Conservation (phyloP, 2,888 invertebrate genomes). For the Barypeithes pellucidus region DNA sequence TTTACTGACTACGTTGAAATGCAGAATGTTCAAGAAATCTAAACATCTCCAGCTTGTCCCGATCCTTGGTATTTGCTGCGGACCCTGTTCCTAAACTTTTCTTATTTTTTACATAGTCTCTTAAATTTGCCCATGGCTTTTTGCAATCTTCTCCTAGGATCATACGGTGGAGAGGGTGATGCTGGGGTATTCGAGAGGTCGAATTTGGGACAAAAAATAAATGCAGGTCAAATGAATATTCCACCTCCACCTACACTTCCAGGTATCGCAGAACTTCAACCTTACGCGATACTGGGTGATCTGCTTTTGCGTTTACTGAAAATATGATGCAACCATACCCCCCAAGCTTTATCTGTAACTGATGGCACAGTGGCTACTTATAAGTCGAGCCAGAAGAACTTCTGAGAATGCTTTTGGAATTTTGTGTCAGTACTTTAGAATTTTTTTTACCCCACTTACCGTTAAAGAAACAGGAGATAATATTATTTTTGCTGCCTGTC, state of each 20-base stretch:
- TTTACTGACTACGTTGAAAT: not conserved
- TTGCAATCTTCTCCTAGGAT: too few relatives aligned
- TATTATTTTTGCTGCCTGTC: too few relatives aligned
- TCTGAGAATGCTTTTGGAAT: too few relatives aligned
- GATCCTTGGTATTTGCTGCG: conserved; percentile 1
- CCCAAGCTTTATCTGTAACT: conserved; percentile 2
- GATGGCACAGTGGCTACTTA: not conserved
- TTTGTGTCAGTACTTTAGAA: too few relatives aligned
- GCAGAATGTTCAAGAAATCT: not conserved
- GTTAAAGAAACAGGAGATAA: too few relatives aligned
- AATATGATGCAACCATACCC: not conserved
- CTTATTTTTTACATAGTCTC: conserved; percentile 4
- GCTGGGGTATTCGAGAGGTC: not conserved
- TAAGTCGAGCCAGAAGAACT: conserved; percentile 2
- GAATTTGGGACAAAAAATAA: too few relatives aligned
- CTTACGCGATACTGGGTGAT: conserved; percentile 7
- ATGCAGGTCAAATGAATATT: not conserved
- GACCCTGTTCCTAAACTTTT: conserved; percentile 4
- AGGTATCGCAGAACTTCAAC: not conserved
- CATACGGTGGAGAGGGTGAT: not conserved
- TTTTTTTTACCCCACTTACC: too few relatives aligned
- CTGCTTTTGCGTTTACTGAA: not conserved
- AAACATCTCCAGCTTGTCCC: not conserved
- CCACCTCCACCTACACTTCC: conserved; percentile 5
- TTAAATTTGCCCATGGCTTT: not conserved